Evolutionary conservation across 2,797 vertebrate species (phyloP).

Genomic region (Ctenosaura bakeri): DNA sequence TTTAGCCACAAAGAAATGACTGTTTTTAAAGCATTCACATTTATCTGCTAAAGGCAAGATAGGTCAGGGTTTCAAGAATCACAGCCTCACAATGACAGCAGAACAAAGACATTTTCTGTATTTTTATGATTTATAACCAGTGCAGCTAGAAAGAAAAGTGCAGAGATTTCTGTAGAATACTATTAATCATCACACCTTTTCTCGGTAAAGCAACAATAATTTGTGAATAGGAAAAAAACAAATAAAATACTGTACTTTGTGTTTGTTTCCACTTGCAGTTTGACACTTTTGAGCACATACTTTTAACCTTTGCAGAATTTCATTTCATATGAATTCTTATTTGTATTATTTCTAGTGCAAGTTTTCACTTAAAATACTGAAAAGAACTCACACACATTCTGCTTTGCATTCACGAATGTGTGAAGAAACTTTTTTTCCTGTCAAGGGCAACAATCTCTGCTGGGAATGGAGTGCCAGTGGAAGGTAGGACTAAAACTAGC

Average conservation of each 20-base stretch:
- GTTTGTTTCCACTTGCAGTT: not conserved
- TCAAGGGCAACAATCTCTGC: not conserved
- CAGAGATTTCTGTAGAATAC: not conserved
- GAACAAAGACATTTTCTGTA: not conserved
- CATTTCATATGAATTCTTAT: not conserved
- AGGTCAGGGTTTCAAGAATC: slow-evolving; percentile 13
- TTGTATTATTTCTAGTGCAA: not conserved
- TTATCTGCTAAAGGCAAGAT: not conserved
- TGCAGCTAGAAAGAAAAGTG: slow-evolving; percentile 6
- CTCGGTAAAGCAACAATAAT: not conserved
- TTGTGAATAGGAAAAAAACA: not conserved
- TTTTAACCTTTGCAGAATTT: not conserved
- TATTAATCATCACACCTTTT: not conserved
- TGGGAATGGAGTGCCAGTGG: not conserved
- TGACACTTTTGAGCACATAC: not conserved
- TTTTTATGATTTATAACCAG: not conserved
- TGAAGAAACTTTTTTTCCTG: not conserved
- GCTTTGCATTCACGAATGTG: not conserved
- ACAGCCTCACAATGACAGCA: not conserved
- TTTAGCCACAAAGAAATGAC: not conserved
- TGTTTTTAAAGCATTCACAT: not conserved
- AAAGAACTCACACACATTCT: not conserved
- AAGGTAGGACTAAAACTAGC: not conserved
- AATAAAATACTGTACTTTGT: not conserved
- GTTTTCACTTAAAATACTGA: not conserved